Evolutionary conservation across 2,797 vertebrate genomes (phyloP).

Genomic region (Anguilla obscura): DNA sequence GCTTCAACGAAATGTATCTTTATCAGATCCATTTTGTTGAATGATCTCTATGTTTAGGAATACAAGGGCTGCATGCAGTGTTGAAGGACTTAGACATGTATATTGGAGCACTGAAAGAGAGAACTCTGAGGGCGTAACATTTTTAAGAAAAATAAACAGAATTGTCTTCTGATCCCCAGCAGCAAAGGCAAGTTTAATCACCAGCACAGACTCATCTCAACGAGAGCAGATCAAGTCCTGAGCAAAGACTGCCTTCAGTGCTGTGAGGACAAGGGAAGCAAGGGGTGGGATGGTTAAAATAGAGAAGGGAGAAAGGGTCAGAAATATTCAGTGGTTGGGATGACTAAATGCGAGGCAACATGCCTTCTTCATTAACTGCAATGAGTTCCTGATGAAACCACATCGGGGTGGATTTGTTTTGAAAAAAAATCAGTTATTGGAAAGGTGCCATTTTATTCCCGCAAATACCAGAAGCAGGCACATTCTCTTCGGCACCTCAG

Average conservation of each 20-base stretch:
- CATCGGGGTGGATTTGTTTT: constrained; percentile 45
- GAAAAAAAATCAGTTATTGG: constrained; percentile 44
- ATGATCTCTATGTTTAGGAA: neutral
- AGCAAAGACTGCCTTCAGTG: constrained; percentile 19
- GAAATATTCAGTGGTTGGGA: constrained; percentile 51
- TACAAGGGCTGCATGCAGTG: neutral
- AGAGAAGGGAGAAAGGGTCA: constrained; percentile 33
- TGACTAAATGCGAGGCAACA: constrained; percentile 59
- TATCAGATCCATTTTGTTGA: neutral
- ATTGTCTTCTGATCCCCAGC: neutral
- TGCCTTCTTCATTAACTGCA: constrained; percentile 67
- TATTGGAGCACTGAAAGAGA: neutral
- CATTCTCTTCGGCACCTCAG: neutral
- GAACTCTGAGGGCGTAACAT: neutral
- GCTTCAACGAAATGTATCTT: neutral
- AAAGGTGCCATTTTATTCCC: constrained; percentile 53
- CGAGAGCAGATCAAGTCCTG: neutral
- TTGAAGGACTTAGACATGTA: neutral
- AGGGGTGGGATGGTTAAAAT: constrained; percentile 19
- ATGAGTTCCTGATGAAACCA: constrained; percentile 62
- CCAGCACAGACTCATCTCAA: neutral
- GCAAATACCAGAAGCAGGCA: constrained; percentile 52
- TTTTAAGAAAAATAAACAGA: neutral
- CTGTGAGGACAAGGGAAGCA: neutral
- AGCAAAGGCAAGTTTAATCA: constrained; percentile 12